Percentiles rank a stretch among this genome's conserved stretches.
These are phyloP conservation scores for Coecobrya sp. DNA, from an alignment of 2,888 invertebrate genomes.

Conservation along the genomic window DNA sequence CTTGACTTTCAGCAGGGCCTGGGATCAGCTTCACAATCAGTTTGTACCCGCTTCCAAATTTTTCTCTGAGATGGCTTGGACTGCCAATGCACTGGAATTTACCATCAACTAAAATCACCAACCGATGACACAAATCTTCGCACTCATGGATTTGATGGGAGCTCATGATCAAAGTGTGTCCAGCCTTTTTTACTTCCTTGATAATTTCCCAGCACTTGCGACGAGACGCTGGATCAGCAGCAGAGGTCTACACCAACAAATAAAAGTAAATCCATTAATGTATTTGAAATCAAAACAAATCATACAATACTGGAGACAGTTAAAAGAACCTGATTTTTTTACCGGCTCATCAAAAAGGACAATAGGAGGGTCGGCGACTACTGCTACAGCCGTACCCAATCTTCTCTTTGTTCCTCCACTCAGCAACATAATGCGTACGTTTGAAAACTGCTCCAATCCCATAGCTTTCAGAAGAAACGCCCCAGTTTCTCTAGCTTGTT, in stretches of 20 bases:
- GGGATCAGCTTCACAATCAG: conserved; percentile 58
- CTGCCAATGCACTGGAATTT: conserved; percentile 65
- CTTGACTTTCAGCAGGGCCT: conserved; percentile 63
- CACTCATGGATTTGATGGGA: conserved; percentile 61
- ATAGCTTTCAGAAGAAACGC: not conserved
- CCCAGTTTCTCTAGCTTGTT: not conserved
- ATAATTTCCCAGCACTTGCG: conserved; percentile 57
- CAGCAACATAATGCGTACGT: not conserved
- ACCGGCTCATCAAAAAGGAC: conserved; percentile 58
- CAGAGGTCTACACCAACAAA: conserved; percentile 6
- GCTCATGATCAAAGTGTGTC: conserved; percentile 55
- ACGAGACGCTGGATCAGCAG: conserved; percentile 49
- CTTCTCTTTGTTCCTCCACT: conserved; percentile 46
- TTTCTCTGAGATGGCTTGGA: conserved; percentile 40
- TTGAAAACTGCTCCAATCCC: not conserved
- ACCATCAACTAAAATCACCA: conserved; percentile 60
- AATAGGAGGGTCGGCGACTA: conserved; percentile 35
- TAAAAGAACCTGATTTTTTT: not conserved
- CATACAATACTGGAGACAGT: no score
- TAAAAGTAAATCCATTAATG: not conserved
- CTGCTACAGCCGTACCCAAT: not conserved
- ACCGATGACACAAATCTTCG: conserved; percentile 48
- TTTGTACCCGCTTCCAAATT: conserved; percentile 66
- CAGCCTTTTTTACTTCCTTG: conserved; percentile 9
- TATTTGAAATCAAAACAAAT: no score